Percentiles rank a stretch among this genome's conserved stretches.
These are phyloP conservation scores for Pterostichus niger DNA, from an alignment of 2,888 invertebrate genomes.

Conservation along the genomic window DNA sequence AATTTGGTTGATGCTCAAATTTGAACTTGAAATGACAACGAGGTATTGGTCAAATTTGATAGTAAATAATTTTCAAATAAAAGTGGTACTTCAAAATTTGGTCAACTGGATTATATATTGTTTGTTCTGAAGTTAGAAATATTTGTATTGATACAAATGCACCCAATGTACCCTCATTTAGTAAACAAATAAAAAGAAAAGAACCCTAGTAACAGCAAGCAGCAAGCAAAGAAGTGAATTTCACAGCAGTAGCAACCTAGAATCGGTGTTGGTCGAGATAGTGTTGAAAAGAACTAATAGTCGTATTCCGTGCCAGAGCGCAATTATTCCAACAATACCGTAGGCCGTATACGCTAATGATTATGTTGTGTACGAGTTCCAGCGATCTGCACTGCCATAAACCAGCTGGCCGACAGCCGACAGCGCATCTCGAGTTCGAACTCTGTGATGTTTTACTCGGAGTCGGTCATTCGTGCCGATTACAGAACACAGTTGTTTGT, in stretches of 20 bases:
- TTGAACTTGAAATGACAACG: no score
- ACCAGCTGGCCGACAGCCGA: constrained; percentile 23
- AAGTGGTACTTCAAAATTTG: no score
- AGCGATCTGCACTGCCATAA: constrained; percentile 39
- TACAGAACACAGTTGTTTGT: constrained; percentile 31
- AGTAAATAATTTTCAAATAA: no score
- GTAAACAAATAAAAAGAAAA: no score
- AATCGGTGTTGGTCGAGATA: constrained; percentile 21
- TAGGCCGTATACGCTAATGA: constrained; percentile 47
- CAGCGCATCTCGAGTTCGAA: constrained; percentile 27
- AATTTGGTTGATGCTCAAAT: no score
- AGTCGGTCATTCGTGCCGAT: constrained; percentile 24
- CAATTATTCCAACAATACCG: constrained; percentile 48
- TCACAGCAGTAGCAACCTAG: neutral
- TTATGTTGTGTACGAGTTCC: constrained; percentile 50
- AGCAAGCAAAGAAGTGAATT: neutral
- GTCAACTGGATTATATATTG: no score
- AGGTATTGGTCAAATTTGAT: no score
- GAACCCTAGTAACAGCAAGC: neutral
- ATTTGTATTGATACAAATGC: no score
- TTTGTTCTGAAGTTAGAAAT: no score
- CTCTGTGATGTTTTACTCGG: constrained; percentile 10
- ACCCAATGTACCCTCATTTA: no score
- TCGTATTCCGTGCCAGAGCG: constrained; percentile 24
- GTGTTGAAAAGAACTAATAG: constrained; percentile 58